Conservation (phyloP, 2,797 vertebrate species). For the Hypotaenidia philippensis region DNA sequence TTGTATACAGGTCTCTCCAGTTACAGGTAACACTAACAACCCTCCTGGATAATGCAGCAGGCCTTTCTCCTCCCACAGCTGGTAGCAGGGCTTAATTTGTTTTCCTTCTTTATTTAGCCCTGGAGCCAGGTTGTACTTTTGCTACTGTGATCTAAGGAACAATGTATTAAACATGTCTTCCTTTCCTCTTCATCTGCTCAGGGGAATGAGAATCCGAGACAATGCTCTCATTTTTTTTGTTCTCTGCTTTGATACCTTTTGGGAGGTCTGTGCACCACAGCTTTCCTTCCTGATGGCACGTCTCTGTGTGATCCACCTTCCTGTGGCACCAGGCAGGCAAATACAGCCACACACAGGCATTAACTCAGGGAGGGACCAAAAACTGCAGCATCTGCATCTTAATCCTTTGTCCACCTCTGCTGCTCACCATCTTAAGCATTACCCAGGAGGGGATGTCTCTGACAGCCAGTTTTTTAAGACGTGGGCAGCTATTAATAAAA, state of each 20-base stretch:
- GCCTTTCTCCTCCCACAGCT: neutral
- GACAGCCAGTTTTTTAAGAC: neutral
- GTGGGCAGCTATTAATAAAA: neutral
- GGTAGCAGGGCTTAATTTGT: neutral
- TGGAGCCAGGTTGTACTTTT: neutral
- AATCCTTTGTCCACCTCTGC: neutral
- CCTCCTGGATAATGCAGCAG: neutral
- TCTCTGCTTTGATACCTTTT: neutral
- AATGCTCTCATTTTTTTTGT: neutral
- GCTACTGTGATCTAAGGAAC: constrained; percentile 22
- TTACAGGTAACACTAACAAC: neutral
- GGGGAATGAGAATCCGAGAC: neutral
- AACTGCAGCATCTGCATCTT: neutral
- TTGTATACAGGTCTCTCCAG: neutral
- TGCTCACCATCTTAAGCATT: neutral
- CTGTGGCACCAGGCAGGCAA: neutral
- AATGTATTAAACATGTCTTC: neutral
- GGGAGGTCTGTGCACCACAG: neutral
- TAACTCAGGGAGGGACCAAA: neutral
- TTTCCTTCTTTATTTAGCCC: constrained; percentile 40
- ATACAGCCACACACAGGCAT: neutral
- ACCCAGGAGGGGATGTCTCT: fast-evolving
- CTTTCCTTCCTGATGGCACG: neutral
- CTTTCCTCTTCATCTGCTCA: neutral
- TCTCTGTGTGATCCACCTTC: neutral